These are phyloP conservation scores for Agrenia bidenticulata DNA, from an alignment of 2,888 invertebrate genomes.

Conservation along the genomic window DNA sequence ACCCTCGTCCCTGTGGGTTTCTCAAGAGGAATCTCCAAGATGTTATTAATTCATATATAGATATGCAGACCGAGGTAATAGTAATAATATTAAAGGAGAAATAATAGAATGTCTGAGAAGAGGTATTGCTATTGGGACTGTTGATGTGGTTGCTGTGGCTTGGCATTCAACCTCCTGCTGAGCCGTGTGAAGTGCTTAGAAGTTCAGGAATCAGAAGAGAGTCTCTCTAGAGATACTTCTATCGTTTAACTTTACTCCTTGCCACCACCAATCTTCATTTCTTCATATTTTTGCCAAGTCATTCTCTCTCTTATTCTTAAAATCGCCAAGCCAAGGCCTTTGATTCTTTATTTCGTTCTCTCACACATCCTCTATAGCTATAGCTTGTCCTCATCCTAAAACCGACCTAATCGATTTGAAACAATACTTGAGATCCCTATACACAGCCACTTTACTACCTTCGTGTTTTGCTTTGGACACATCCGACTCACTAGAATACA, in stretches of 20 bases:
- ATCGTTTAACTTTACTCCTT: not conserved
- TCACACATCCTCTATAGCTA: not conserved
- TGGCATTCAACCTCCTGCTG: slow-evolving; percentile 48
- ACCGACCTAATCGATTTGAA: slow-evolving; percentile 45
- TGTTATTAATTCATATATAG: no score
- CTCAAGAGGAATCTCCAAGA: no score
- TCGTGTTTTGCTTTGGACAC: no score
- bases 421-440: slow-evolving; percentile 36
- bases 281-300: slow-evolving; percentile 38
- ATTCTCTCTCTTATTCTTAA: slow-evolving; percentile 40
- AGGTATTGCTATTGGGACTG: slow-evolving; percentile 16
- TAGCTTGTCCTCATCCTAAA: not conserved
- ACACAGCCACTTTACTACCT: not conserved
- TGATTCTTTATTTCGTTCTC: slow-evolving; percentile 17
- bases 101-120: no score
- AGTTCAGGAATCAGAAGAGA: no score
- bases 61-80: no score
- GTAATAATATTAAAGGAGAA: no score
- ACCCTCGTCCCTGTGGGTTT: no score
- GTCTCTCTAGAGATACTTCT: not conserved
- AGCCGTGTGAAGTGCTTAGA: slow-evolving; percentile 26
- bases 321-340: slow-evolving; percentile 42
- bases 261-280: slow-evolving; percentile 7
- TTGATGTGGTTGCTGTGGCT: slow-evolving; percentile 11
- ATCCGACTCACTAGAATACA: no score